These are phyloP conservation scores for Lophura nycthemera DNA, from an alignment of 2,113 vertebrate genomes.

Conservation along the genomic window DNA sequence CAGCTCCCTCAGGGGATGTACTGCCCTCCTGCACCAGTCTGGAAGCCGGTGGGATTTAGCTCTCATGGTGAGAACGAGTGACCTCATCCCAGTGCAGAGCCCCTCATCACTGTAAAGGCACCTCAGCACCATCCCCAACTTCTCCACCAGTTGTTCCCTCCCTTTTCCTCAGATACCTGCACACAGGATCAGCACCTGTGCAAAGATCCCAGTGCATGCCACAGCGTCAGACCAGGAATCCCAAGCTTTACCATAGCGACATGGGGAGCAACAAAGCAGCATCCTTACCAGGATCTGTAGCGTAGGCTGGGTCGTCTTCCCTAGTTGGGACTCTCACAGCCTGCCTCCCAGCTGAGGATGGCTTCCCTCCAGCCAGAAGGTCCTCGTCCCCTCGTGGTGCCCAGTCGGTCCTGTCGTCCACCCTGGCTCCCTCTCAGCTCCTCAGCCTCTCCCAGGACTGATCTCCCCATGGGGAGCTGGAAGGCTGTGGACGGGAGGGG, in stretches of 20 bases:
- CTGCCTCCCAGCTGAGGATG: not conserved
- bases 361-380: not conserved
- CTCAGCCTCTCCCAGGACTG: conserved; percentile 70
- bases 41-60: not conserved
- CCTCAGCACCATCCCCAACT: not conserved
- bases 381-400: not conserved
- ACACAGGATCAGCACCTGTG: not conserved
- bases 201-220: not conserved
- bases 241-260: conserved; percentile 1
- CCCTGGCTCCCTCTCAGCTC: conserved; percentile 42
- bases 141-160: not conserved
- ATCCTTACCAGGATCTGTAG: conserved; percentile 54
- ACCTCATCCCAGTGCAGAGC: not conserved
- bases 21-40: not conserved
- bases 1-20: not conserved
- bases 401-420: not conserved
- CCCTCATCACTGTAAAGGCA: not conserved
- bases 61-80: not conserved
- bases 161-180: not conserved
- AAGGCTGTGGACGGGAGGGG: conserved; percentile 61
- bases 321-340: not conserved
- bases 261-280: not conserved
- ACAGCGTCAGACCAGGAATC: not conserved
- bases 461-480: conserved; percentile 70
- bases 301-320: not conserved